A percentile compares a stretch with the other conserved stretches of the same genome.
These are phyloP conservation scores for Podilymbus podiceps DNA, from an alignment of 2,113 vertebrate species.

Conservation along the genomic window DNA sequence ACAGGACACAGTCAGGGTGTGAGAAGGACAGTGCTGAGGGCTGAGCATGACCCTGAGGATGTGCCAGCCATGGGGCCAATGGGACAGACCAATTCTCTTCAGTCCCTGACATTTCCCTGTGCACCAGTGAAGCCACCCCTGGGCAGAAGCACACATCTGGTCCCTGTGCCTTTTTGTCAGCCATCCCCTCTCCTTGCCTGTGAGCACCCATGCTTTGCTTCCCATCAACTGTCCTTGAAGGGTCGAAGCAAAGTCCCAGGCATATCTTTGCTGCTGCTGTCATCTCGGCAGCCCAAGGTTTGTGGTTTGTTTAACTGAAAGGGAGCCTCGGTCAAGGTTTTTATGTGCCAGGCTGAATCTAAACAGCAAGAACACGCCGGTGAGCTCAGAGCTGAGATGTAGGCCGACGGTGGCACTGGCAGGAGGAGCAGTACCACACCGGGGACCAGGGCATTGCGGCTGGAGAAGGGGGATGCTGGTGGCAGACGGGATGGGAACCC, in stretches of 20 bases:
- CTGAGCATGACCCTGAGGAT: neutral
- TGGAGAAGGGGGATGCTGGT: too few relatives aligned
- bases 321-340: neutral
- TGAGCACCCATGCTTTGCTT: neutral
- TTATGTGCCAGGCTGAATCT: neutral
- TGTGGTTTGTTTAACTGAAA: neutral
- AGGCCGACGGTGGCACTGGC: neutral
- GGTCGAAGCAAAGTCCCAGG: accelerated
- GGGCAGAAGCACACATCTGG: neutral
- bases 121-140: neutral
- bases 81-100: neutral
- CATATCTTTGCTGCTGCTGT: neutral
- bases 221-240: neutral
- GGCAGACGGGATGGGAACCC: neutral
- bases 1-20: neutral
- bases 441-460: accelerated
- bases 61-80: neutral
- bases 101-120: neutral
- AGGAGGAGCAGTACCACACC: neutral
- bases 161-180: neutral
- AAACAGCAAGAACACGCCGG: accelerated
- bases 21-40: neutral
- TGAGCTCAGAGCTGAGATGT: neutral
- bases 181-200: neutral
- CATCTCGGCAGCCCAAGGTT: neutral